Conservation (phyloP, 2,888 invertebrate genomes). For the Acrocera orbiculus region DNA sequence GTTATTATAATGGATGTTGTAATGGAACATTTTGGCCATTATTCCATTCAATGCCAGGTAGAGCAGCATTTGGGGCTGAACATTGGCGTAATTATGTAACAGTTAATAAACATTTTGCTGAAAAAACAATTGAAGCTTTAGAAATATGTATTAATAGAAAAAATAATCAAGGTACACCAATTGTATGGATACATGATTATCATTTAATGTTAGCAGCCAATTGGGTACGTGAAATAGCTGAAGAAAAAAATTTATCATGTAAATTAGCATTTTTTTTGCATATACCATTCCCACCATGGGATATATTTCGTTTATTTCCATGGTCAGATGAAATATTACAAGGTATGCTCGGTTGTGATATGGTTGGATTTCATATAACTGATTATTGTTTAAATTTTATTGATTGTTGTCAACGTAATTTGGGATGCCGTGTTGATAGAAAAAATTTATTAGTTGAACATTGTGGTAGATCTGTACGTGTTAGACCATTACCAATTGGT, state of each 20-base stretch:
- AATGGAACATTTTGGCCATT: constrained; percentile 86
- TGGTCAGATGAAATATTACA: constrained; percentile 90
- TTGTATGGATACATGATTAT: constrained; percentile 90
- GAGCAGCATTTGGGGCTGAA: constrained; percentile 64
- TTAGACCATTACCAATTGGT: constrained; percentile 73
- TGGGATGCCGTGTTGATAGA: constrained; percentile 75
- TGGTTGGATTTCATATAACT: constrained; percentile 84
- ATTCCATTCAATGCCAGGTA: constrained; percentile 83
- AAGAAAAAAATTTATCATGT: constrained; percentile 56
- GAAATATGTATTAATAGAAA: constrained; percentile 35
- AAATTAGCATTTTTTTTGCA: constrained; percentile 86
- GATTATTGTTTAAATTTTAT: constrained; percentile 84
- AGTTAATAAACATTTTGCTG: constrained; percentile 68
- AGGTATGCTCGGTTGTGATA: constrained; percentile 80
- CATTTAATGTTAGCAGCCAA: constrained; percentile 85
- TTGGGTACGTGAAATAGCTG: constrained; percentile 72
- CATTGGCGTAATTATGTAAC: constrained; percentile 68
- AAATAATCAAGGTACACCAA: constrained; percentile 36
- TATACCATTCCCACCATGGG: constrained; percentile 91
- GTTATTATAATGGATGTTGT: constrained; percentile 84
- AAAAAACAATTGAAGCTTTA: constrained; percentile 54
- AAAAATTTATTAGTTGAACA: constrained; percentile 75
- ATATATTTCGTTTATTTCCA: constrained; percentile 75
- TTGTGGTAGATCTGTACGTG: constrained; percentile 67
- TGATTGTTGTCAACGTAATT: constrained; percentile 72